Conservation (phyloP, 2,888 invertebrate species). For the Drosophila mimetica region DNA sequence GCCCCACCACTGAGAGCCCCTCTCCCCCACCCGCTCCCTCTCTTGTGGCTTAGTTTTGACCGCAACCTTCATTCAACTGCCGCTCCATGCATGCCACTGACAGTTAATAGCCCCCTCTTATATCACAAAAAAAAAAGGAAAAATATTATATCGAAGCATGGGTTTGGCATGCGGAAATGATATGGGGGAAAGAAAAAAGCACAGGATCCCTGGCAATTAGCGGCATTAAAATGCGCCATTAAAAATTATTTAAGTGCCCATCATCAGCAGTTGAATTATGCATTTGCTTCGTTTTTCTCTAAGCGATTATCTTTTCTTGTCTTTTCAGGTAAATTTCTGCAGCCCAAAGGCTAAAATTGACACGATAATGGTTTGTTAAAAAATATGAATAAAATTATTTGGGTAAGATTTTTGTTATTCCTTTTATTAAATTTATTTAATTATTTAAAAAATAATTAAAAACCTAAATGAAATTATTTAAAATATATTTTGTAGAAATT, state of each 20-base stretch:
- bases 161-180: conserved; percentile 20
- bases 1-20: no score
- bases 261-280: conserved; percentile 38
- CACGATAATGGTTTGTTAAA: background rate
- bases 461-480: no score
- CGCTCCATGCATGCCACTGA: conserved; percentile 55
- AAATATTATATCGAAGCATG: background rate
- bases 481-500: no score
- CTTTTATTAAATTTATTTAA: background rate
- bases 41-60: conserved; percentile 52
- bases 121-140: conserved; percentile 15
- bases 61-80: conserved; percentile 55
- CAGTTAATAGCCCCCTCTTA: conserved; percentile 57
- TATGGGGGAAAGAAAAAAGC: conserved; percentile 7
- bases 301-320: conserved; percentile 12
- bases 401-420: no score
- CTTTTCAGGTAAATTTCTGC: conserved; percentile 24
- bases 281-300: conserved; percentile 18
- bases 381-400: no score
- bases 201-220: conserved; percentile 45
- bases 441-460: no score
- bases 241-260: conserved; percentile 58
- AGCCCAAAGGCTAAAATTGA: background rate
- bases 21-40: conserved; percentile 7
- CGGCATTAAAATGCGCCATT: conserved; percentile 49